Evolutionary conservation across 2,888 invertebrate species (phyloP).

Genomic region (Unio pictorum): DNA sequence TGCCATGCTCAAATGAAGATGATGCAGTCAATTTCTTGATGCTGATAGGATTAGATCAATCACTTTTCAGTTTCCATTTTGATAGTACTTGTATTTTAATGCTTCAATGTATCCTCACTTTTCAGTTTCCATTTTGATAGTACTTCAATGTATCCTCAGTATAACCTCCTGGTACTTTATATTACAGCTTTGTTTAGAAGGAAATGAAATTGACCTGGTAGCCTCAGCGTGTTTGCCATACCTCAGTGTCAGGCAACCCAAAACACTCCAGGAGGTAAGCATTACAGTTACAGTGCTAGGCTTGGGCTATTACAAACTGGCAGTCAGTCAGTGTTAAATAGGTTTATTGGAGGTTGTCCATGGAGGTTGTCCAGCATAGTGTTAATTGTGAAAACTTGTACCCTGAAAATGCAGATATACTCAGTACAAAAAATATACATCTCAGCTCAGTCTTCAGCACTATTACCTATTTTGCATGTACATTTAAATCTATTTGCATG

Average conservation of each 20-base stretch:
- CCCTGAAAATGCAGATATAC: too few species aligned
- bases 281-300: background rate
- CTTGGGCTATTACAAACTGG: too few species aligned
- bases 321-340: too few species aligned
- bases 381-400: background rate
- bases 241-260: constrained; percentile 58
- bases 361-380: background rate
- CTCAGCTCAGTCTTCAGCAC: too few species aligned
- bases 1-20: too few species aligned
- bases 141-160: constrained; percentile 12
- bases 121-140: background rate
- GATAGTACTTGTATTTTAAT: constrained; percentile 4
- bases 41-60: too few species aligned
- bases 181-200: constrained; percentile 47
- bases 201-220: constrained; percentile 41
- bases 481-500: too few species aligned
- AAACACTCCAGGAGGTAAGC: constrained; percentile 54
- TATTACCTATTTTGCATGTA: too few species aligned
- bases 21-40: too few species aligned
- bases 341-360: too few species aligned
- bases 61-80: background rate
- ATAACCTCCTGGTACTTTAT: background rate
- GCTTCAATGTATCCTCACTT: constrained; percentile 19
- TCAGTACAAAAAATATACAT: too few species aligned
- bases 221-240: constrained; percentile 55